A percentile compares a stretch with the other conserved stretches of the same genome.
Evolutionary conservation across 2,888 invertebrate genomes (phyloP).

Genomic region (Shargacucullia verbasci): DNA sequence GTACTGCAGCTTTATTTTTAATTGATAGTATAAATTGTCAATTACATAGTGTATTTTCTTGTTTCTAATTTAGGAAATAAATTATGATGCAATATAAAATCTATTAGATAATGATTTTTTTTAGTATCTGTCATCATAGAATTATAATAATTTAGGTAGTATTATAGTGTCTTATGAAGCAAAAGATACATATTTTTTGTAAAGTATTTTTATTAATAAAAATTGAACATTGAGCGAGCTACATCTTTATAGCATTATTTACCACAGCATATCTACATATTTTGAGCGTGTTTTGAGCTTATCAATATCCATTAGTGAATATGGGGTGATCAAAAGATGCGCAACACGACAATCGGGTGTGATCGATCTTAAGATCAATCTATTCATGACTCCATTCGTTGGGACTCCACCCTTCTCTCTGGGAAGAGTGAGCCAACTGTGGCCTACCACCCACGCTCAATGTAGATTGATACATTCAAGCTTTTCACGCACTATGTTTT

Average conservation of each 20-base stretch:
- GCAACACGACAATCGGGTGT: too few relatives aligned
- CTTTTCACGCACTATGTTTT: too few relatives aligned
- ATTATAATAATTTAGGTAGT: constrained; percentile 17
- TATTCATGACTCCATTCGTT: too few relatives aligned
- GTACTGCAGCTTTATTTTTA: constrained; percentile 1
- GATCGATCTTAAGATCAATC: too few relatives aligned
- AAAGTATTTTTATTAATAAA: constrained; percentile 44
- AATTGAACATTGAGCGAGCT: constrained; percentile 5
- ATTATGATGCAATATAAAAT: constrained; percentile 5
- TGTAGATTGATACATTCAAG: too few relatives aligned
- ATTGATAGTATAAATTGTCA: constrained; percentile 16
- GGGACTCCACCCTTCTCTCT: too few relatives aligned
- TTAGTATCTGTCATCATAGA: constrained; percentile 21
- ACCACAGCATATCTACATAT: too few relatives aligned
- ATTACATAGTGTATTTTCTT: constrained; percentile 1
- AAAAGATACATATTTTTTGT: constrained; percentile 44
- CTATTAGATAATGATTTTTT: constrained; percentile 12
- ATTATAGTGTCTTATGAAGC: constrained; percentile 22
- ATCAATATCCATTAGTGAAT: too few relatives aligned
- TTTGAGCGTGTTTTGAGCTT: too few relatives aligned
- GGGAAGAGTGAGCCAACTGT: too few relatives aligned
- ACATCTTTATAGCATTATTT: background rate
- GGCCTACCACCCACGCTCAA: too few relatives aligned
- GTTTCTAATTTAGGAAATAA: background rate
- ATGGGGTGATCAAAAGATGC: too few relatives aligned